A percentile compares a stretch with the other conserved stretches of the same genome.
Conservation (phyloP, 1,140 invertebrate species). For the Euura saliciscinereae region DNA sequence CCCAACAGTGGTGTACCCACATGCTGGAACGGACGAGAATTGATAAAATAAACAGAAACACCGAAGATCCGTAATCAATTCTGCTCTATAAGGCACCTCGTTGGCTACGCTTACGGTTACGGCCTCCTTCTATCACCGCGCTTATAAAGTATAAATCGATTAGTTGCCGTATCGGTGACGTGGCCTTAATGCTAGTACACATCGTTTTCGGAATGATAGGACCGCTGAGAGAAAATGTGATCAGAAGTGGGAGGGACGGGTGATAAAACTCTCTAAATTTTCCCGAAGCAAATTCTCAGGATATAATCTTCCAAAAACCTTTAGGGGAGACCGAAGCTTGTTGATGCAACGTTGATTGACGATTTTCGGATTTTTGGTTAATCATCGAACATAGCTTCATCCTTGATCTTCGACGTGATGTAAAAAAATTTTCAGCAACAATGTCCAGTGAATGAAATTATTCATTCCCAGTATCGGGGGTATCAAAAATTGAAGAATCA, state of each 20-base stretch:
- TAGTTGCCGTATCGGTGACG: slow-evolving; percentile 3
- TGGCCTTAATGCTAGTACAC: not conserved
- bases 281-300: too few relatives aligned
- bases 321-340: too few relatives aligned
- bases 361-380: too few relatives aligned
- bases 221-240: not conserved
- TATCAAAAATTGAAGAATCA: too few relatives aligned
- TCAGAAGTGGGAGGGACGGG: not conserved
- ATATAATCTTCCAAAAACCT: too few relatives aligned
- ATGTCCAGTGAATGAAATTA: too few relatives aligned
- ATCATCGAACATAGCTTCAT: too few relatives aligned
- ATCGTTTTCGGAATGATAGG: not conserved
- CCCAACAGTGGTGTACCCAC: not conserved
- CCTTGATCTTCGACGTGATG: too few relatives aligned
- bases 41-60: slow-evolving; percentile 5
- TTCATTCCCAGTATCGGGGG: too few relatives aligned
- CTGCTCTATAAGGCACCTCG: not conserved
- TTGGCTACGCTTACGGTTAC: not conserved
- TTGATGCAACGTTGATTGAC: too few relatives aligned
- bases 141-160: slow-evolving; percentile 7
- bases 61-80: not conserved
- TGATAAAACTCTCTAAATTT: not conserved
- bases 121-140: not conserved
- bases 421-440: too few relatives aligned
- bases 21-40: not conserved